Evolutionary conservation across 2,797 vertebrate genomes (phyloP), one percentile per base, ranked within the genome.

Genomic region (Todus mexicanus): DNA sequence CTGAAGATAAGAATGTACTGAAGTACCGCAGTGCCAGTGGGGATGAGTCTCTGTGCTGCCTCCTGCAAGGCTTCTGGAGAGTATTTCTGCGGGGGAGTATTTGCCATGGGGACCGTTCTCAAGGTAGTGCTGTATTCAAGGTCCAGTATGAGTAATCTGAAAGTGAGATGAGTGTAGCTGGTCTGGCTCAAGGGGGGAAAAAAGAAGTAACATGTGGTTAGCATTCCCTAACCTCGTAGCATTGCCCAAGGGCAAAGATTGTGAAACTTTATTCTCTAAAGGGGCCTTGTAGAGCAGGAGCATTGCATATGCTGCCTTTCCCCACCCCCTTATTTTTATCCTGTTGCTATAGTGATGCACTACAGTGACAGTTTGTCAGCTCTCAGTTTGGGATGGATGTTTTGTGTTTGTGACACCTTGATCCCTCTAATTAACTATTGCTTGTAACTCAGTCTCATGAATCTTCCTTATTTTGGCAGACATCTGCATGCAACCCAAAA

Each of bases 221-320:
- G 43, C 38, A 16, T 68, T 66, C 10, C 35, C 6, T 9, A 2
- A 22, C 19, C 48, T 33, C 27, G 29, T 15, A 53, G 26, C n/a
- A 7, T 21, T 59, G 26, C 12, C 22, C 48, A 40, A 33, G 68
- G 50, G 15, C 23, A 51, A 60, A 71, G 40, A 42, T 3, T 59
- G 31, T 17, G 23, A 35, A 33, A 48, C 10, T 11, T 9, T 38
- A 27, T 71, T 5, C n/a, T 68, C 1, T 63, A 31, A 18, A 2
- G 8, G 20, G 10, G 11, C 12, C 40, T 84, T 5, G 5, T 9
- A 42, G 59, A 86, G 27, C 7, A 31, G 26, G 11, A 53, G 3
- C 31, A 9, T 45, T 61, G 7, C 0, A 1, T 15, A 14, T 2
- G 3, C 23, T 60, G 15, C 7, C 66, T 54, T 17, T 43, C 59